phyloP scores from a whole-genome alignment of 2,888 invertebrate species.

The Druceiella hillmani region DNA sequence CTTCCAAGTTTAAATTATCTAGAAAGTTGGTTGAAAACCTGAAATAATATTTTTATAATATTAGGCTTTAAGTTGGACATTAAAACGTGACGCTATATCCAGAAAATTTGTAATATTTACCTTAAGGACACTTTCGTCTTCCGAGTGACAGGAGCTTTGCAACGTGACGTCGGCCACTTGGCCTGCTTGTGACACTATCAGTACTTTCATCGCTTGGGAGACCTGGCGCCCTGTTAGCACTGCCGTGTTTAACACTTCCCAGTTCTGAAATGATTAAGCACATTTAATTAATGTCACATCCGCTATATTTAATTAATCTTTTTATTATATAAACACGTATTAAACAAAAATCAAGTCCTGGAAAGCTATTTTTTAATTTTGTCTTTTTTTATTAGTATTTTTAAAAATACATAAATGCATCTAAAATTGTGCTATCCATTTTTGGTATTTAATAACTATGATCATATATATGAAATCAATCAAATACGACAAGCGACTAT shows the following conservation, averaged over 20 bases:
- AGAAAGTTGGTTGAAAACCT: too few relatives aligned
- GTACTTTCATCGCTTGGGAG: conserved; percentile 91
- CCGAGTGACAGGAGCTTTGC: conserved; percentile 91
- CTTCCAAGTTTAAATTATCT: conserved; percentile 6
- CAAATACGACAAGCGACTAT: too few relatives aligned
- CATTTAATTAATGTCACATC: too few relatives aligned
- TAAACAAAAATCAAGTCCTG: too few relatives aligned
- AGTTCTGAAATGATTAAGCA: conserved; percentile 74
- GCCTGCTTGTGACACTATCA: conserved; percentile 91
- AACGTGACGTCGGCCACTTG: conserved; percentile 93
- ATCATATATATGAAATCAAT: too few relatives aligned
- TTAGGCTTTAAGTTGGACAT: neutral
- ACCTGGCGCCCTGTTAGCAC: conserved; percentile 91
- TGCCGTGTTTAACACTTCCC: conserved; percentile 94
- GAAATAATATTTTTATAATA: neutral
- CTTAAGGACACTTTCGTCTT: conserved; percentile 94
- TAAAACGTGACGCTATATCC: neutral
- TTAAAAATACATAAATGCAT: too few relatives aligned
- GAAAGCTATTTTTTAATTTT: too few relatives aligned
- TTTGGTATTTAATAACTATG: too few relatives aligned
- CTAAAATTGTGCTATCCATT: too few relatives aligned
- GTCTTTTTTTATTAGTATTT: too few relatives aligned
- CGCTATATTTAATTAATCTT: too few relatives aligned
- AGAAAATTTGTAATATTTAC: conserved; percentile 44
- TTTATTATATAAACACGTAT: too few relatives aligned